Evolutionary conservation across 2,888 invertebrate genomes (phyloP).

Genomic region (Phengaris alcon): DNA sequence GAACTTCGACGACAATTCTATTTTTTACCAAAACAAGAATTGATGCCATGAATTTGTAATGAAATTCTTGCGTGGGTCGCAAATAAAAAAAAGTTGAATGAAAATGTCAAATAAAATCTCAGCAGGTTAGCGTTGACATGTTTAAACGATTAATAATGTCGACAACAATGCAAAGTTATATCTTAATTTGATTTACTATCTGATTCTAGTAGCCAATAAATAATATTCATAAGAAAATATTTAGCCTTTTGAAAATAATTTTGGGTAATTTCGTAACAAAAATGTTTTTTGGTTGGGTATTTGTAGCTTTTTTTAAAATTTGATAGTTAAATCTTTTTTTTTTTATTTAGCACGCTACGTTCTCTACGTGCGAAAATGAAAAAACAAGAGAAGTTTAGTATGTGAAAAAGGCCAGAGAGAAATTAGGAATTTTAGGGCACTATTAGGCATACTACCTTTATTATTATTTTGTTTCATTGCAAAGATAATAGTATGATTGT

Average conservation of each 20-base stretch:
- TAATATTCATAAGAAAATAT: background rate
- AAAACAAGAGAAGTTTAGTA: too few species aligned
- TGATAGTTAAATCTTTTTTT: background rate
- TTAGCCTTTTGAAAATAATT: slow-evolving; percentile 10
- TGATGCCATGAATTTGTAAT: background rate
- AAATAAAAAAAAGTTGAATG: slow-evolving; percentile 6
- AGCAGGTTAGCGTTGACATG: slow-evolving; percentile 4
- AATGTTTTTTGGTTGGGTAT: background rate
- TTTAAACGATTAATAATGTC: slow-evolving; percentile 19
- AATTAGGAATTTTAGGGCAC: too few species aligned
- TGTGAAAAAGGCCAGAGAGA: too few species aligned
- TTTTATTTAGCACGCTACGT: background rate
- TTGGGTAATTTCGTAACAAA: slow-evolving; percentile 2
- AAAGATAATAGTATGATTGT: too few species aligned
- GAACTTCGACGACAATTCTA: too few species aligned
- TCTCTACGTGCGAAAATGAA: too few species aligned
- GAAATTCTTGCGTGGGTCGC: slow-evolving; percentile 20
- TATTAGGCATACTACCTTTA: too few species aligned
- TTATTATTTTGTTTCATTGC: too few species aligned
- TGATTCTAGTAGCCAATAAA: slow-evolving; percentile 12
- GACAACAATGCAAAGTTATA: slow-evolving; percentile 18
- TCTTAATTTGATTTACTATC: slow-evolving; percentile 27
- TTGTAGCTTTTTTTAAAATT: background rate
- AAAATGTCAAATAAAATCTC: slow-evolving; percentile 15
- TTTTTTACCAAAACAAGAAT: slow-evolving; percentile 6